Base-by-base conservation (phyloP, 2,113 vertebrate species). In the Emydura subglobosa region DNA sequence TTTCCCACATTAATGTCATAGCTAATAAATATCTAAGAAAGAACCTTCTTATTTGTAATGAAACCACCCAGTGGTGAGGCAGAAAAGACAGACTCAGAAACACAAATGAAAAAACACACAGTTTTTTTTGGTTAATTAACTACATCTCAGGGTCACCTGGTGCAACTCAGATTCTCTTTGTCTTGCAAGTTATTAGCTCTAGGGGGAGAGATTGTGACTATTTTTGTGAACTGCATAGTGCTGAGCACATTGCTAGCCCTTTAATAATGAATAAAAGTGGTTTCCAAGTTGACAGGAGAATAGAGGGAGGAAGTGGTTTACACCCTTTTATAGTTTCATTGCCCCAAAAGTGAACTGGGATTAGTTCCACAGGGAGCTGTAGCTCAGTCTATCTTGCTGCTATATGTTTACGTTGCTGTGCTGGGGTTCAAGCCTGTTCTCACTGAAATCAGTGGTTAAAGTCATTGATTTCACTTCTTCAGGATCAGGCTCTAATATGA, bases 331-430 rank as follows among this genome's bases (percentile, higher is more conserved):
- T 72, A 92, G 91, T 94, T 90, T 87, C 68, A 87, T 68, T 88
- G 86, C 61, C 83, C 90, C 53, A 91, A 96, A 95, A 92, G 74
- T 94, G 27, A 88, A 95, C 82, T 81, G 88, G 82, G 89, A 96
- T 95, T 93, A 93, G 94, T 76, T 96, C 94, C 86, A 84, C 1
- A 0, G 94, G 94, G 96, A 95, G 50, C 50, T 1, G 0, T 0
- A 85, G 65, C 90, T 96, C 88, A 96, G 91, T 85, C 84, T 89
- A 90, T 3, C 9, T 82, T 85, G 61, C 91, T 92, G 92, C 22
- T 82, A 21, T 47, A 47, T 5, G 74, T 65, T 91, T 83, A 94
- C 90, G 27, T 86, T 94, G 81, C 85, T 0, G 0, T 81, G 54
- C 85, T 59, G 93, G 61, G 59, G 92, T 84, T 95, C 83, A 86